Conservation (phyloP, 2,888 invertebrate genomes). For the Luperina testacea region DNA sequence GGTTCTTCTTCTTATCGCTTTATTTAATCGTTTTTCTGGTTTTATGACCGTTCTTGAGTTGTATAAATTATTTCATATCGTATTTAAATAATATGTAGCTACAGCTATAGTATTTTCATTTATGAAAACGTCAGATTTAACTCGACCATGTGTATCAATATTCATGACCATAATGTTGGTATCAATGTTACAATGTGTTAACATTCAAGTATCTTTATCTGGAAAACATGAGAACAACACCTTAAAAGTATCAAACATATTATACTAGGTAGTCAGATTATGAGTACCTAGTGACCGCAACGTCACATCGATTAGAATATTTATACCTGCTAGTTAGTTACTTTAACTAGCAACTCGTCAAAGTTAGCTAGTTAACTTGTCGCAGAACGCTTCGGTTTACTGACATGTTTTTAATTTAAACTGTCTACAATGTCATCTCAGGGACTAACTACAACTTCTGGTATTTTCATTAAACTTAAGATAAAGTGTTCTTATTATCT, state of each 20-base stretch:
- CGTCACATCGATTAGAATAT: constrained; percentile 13
- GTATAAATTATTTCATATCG: constrained; percentile 14
- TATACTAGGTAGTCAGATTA: not conserved
- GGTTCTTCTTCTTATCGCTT: constrained; percentile 17
- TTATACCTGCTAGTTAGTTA: not conserved
- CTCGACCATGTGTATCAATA: not conserved
- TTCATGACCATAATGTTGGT: not conserved
- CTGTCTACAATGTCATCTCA: constrained; percentile 19
- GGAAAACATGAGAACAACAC: not conserved
- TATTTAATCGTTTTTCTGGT: constrained; percentile 40
- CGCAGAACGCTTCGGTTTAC: not conserved
- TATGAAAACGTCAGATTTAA: not conserved
- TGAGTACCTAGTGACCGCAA: not conserved
- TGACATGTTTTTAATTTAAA: constrained; percentile 31
- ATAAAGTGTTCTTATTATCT: constrained; percentile 20
- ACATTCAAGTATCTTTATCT: not conserved
- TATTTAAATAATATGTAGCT: not conserved
- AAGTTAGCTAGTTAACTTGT: constrained; percentile 28
- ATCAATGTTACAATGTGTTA: not conserved
- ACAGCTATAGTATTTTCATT: not conserved
- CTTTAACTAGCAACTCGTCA: constrained; percentile 1
- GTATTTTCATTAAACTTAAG: constrained; percentile 26
- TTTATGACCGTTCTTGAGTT: constrained; percentile 14
- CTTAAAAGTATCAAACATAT: not conserved
- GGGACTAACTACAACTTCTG: constrained; percentile 8